Conservation (phyloP, 2,113 vertebrate genomes). For the Phyllopteryx taeniolatus region DNA sequence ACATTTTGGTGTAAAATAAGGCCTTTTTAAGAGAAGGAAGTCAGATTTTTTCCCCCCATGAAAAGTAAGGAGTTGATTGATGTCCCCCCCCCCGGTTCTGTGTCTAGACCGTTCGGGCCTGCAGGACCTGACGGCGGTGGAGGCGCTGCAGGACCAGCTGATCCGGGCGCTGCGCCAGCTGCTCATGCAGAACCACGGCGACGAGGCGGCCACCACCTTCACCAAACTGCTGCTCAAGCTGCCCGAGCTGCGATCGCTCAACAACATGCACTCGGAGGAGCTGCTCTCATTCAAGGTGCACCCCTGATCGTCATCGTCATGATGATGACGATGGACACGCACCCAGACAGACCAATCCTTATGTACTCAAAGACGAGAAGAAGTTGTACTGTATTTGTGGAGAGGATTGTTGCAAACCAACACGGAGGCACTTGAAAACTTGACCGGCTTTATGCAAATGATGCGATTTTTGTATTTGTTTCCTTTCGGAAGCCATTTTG, state of each 20-base stretch:
- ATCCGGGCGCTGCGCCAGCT: slow-evolving; percentile 91
- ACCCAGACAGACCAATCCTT: slow-evolving; percentile 37
- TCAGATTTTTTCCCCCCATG: too few species aligned
- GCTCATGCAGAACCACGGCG: slow-evolving; percentile 92
- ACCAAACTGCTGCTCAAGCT: slow-evolving; percentile 96
- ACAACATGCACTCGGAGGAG: slow-evolving; percentile 98
- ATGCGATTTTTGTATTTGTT: slow-evolving; percentile 6
- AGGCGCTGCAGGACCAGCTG: slow-evolving; percentile 92
- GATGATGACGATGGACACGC: not conserved
- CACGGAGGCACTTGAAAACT: slow-evolving; percentile 36
- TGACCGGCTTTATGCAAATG: slow-evolving; percentile 31
- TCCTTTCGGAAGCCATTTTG: slow-evolving; percentile 46
- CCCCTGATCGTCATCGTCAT: slow-evolving; percentile 68
- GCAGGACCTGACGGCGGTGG: slow-evolving; percentile 88
- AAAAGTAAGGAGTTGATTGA: not conserved
- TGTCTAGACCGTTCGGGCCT: slow-evolving; percentile 90
- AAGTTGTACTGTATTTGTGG: slow-evolving; percentile 59
- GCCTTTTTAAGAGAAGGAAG: too few species aligned
- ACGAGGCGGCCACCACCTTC: slow-evolving; percentile 88
- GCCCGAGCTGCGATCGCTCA: slow-evolving; percentile 95
- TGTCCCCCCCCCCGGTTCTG: not conserved
- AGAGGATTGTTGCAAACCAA: slow-evolving; percentile 47
- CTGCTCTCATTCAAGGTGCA: slow-evolving; percentile 97
- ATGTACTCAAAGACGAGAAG: not conserved
- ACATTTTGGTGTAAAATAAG: not conserved